Percentiles rank a stretch among this genome's conserved stretches.
phyloP scores from a whole-genome alignment of 2,797 vertebrate genomes.

The Phoxinus dragarum region DNA sequence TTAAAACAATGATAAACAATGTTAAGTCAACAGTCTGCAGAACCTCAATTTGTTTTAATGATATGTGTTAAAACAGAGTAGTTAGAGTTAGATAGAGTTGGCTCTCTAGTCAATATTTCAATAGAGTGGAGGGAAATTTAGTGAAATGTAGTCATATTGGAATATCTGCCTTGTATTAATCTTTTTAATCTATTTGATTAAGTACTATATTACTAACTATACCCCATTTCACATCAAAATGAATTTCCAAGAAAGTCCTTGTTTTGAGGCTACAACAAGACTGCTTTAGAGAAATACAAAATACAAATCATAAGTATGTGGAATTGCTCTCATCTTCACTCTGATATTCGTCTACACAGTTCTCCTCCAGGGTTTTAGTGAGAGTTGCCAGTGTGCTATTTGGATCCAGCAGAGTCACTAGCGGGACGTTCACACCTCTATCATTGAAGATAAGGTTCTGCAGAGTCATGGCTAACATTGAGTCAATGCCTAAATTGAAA shows the following conservation, averaged over 20 bases:
- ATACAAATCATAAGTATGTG: slow-evolving; percentile 10
- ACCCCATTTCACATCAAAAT: background rate
- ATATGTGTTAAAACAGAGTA: background rate
- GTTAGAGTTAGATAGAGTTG: background rate
- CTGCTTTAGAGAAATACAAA: background rate
- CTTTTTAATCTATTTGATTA: background rate
- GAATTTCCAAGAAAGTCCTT: rapidly evolving
- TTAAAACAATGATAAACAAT: too few relatives aligned
- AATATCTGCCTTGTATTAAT: background rate
- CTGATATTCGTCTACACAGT: background rate
- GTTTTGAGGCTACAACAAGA: too few relatives aligned
- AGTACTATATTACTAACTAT: background rate
- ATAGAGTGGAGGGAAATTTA: too few relatives aligned
- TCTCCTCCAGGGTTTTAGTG: slow-evolving; percentile 43
- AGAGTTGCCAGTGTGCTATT: slow-evolving; percentile 76
- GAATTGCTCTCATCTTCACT: background rate
- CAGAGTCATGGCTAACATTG: slow-evolving; percentile 89
- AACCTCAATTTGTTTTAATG: too few relatives aligned
- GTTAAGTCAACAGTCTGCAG: background rate
- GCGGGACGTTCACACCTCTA: slow-evolving; percentile 78
- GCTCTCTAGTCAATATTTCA: background rate
- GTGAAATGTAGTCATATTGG: background rate
- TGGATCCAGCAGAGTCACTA: slow-evolving; percentile 84
- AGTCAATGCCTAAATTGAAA: slow-evolving; percentile 81
- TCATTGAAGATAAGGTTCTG: slow-evolving; percentile 82